phyloP scores from a whole-genome alignment of 2,113 vertebrate species.

The Salvelinus fontinalis region DNA sequence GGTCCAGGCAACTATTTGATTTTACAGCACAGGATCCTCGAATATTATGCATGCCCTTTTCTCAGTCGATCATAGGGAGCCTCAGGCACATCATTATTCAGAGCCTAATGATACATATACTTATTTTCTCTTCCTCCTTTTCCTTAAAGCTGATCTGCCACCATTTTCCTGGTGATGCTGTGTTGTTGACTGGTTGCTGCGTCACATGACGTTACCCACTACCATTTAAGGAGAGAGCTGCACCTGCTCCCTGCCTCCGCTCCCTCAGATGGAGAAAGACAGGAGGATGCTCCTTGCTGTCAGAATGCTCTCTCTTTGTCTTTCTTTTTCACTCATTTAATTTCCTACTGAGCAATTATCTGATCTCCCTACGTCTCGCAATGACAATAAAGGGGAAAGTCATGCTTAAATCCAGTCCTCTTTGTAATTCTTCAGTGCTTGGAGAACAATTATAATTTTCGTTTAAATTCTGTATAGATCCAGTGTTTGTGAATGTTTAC shows the following conservation, averaged over 20 bases:
- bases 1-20: constrained; percentile 36
- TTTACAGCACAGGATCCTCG: constrained; percentile 25
- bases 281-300: constrained; percentile 5
- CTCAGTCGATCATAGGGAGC: constrained; percentile 14
- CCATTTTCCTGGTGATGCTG: constrained; percentile 75
- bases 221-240: constrained; percentile 60
- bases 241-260: constrained; percentile 67
- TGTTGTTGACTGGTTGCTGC: constrained; percentile 70
- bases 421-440: not conserved
- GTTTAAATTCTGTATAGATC: not conserved
- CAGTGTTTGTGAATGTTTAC: too few relatives aligned
- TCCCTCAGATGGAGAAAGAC: constrained; percentile 30
- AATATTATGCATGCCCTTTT: constrained; percentile 25
- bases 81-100: constrained; percentile 40
- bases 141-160: constrained; percentile 64
- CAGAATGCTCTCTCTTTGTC: constrained; percentile 11
- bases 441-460: not conserved
- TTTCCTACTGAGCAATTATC: not conserved
- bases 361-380: not conserved
- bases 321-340: not conserved
- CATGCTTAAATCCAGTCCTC: not conserved
- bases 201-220: constrained; percentile 62
- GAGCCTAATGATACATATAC: constrained; percentile 36
- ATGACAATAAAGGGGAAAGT: not conserved
- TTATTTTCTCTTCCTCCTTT: constrained; percentile 33